Conservation (phyloP, 2,888 invertebrate genomes). For the Diploptera punctata region DNA sequence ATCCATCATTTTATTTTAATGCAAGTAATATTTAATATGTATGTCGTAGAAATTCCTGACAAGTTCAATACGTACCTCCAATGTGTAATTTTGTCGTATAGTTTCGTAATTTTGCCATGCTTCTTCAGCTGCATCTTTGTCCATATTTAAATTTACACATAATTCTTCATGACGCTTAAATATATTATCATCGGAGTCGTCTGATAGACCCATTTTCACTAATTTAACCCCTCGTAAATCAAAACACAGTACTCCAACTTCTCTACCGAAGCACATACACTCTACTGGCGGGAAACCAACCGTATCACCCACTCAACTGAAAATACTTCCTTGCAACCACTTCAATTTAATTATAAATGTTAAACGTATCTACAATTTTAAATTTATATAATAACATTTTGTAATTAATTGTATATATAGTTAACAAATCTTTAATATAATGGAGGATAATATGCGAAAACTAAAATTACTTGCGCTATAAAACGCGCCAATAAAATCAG, state of each 20-base stretch:
- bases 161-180: conserved; percentile 70
- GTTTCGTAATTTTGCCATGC: conserved; percentile 85
- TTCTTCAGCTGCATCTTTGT: conserved; percentile 77
- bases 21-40: too few relatives aligned
- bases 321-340: too few relatives aligned
- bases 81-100: conserved; percentile 81
- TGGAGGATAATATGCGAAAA: neutral
- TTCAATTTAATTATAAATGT: too few relatives aligned
- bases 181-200: conserved; percentile 41
- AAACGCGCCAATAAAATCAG: neutral
- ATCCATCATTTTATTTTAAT: too few relatives aligned
- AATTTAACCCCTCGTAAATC: neutral
- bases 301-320: too few relatives aligned
- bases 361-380: too few relatives aligned
- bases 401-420: too few relatives aligned
- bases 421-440: too few relatives aligned
- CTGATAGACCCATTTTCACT: conserved; percentile 40
- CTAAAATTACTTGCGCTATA: neutral
- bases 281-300: conserved; percentile 20
- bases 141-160: conserved; percentile 89
- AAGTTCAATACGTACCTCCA: conserved; percentile 73
- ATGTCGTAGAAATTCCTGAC: too few relatives aligned
- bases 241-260: neutral
- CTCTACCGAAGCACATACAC: neutral
- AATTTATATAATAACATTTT: too few relatives aligned